These are phyloP conservation scores for Trichogramma pretiosum DNA, from an alignment of 1,140 invertebrate species.

Conservation along the genomic window DNA sequence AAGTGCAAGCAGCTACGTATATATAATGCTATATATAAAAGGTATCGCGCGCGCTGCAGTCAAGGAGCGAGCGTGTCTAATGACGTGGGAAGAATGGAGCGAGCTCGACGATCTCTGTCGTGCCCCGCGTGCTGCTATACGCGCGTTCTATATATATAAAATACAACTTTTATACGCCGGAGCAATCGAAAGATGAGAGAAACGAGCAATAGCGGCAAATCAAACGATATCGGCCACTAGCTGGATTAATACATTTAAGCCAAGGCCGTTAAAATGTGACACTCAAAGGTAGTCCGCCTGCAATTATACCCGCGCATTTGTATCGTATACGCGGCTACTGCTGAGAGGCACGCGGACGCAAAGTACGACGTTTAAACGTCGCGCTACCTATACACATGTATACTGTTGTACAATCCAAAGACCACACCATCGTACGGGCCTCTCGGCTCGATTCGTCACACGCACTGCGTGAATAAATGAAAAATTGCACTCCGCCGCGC, in stretches of 20 bases:
- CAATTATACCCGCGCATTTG: conserved; percentile 31
- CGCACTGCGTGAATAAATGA: too few relatives aligned
- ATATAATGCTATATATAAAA: too few relatives aligned
- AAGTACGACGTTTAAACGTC: too few relatives aligned
- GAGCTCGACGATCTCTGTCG: too few relatives aligned
- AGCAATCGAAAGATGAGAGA: conserved; percentile 15
- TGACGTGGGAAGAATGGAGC: conserved; percentile 20
- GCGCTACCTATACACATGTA: too few relatives aligned
- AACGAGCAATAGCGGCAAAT: conserved; percentile 32
- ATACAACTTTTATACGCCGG: too few relatives aligned
- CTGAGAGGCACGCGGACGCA: conserved; percentile 17
- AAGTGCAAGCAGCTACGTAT: too few relatives aligned
- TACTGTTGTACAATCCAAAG: too few relatives aligned
- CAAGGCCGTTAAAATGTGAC: conserved; percentile 44
- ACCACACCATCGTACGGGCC: too few relatives aligned
- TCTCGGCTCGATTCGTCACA: conserved; percentile 20
- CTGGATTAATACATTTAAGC: conserved; percentile 46
- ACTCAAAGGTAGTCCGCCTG: conserved; percentile 35
- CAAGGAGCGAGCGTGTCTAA: conserved; percentile 20
- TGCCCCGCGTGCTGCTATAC: too few relatives aligned
- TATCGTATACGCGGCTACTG: conserved; percentile 35
- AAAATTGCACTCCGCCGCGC: background rate
- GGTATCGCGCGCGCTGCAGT: too few relatives aligned
- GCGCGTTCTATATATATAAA: too few relatives aligned
- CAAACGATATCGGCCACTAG: conserved; percentile 42